These are phyloP conservation scores for Parazoanthus atlanticus DNA, from an alignment of 92 coral and sea anemone genomes.

Conservation along the genomic window DNA sequence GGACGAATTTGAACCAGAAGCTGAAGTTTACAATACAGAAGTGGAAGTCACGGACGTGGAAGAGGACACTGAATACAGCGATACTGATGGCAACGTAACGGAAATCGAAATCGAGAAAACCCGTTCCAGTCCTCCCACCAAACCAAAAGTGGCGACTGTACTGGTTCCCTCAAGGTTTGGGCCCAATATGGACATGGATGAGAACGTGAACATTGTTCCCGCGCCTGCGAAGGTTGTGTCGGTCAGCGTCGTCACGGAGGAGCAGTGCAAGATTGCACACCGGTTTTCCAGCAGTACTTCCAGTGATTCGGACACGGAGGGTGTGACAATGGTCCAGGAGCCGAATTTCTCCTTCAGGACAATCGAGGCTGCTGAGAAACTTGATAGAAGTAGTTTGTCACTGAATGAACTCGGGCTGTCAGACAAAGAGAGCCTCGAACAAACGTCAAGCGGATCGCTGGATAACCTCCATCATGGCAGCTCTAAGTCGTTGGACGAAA, in stretches of 20 bases:
- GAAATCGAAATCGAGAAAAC: constrained; percentile 27
- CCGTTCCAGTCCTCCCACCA: constrained; percentile 25
- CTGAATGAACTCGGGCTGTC: constrained; percentile 28
- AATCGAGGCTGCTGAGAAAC: constrained; percentile 74
- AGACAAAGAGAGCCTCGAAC: constrained; percentile 21
- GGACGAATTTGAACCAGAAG: constrained; percentile 25
- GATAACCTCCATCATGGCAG: not conserved
- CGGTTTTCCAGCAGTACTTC: constrained; percentile 56
- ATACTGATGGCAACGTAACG: constrained; percentile 39
- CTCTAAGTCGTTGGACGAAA: constrained; percentile 4
- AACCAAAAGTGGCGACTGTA: constrained; percentile 35
- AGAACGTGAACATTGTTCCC: constrained; percentile 43
- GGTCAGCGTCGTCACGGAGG: constrained; percentile 12
- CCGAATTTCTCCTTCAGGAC: constrained; percentile 84
- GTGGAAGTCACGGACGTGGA: constrained; percentile 48
- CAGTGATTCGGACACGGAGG: constrained; percentile 84
- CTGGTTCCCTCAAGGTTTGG: constrained; percentile 51
- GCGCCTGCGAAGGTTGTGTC: constrained; percentile 25
- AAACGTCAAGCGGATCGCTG: constrained; percentile 7
- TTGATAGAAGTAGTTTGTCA: constrained; percentile 32
- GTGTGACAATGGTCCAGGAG: constrained; percentile 80
- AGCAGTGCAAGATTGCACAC: constrained; percentile 32
- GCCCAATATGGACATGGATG: constrained; percentile 57
- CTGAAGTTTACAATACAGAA: constrained; percentile 23
- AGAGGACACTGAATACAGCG: constrained; percentile 24